Conservation (phyloP, 2,113 vertebrate genomes). For the Romanogobio albipinnatus region DNA sequence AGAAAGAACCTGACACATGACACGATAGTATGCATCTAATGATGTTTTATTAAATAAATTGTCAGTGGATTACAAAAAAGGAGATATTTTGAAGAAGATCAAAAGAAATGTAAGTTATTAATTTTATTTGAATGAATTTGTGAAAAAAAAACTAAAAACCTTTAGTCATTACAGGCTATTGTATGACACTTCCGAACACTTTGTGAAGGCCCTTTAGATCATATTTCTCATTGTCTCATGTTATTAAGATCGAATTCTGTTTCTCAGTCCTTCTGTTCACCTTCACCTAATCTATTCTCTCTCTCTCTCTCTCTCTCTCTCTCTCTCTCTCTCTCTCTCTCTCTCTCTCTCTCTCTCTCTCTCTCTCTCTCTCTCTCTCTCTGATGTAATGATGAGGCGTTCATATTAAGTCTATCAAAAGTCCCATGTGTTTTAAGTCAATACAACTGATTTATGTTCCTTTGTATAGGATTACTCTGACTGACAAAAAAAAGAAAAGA, state of each 20-base stretch:
- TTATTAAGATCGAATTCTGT: slow-evolving; percentile 21
- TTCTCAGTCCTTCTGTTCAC: slow-evolving; percentile 32
- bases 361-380: neutral
- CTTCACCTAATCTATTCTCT: neutral
- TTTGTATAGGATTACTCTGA: neutral
- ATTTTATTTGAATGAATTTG: neutral
- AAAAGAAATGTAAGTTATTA: neutral
- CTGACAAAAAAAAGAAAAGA: neutral
- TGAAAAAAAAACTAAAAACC: neutral
- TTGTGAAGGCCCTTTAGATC: slow-evolving; percentile 9
- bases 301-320: no score
- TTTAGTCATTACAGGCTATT: neutral
- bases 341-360: neutral
- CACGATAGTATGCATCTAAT: no score
- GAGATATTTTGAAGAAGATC: neutral
- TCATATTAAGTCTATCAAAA: neutral
- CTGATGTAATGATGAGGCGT: neutral
- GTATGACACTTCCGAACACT: neutral
- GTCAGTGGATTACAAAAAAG: no score
- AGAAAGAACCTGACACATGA: no score
- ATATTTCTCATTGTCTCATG: slow-evolving; percentile 20
- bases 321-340: no score
- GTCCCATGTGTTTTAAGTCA: neutral
- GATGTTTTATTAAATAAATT: no score
- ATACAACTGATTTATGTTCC: slow-evolving; percentile 9